Base-by-base conservation (phyloP, 2,113 vertebrate genomes). In the Stigmatopora nigra region DNA sequence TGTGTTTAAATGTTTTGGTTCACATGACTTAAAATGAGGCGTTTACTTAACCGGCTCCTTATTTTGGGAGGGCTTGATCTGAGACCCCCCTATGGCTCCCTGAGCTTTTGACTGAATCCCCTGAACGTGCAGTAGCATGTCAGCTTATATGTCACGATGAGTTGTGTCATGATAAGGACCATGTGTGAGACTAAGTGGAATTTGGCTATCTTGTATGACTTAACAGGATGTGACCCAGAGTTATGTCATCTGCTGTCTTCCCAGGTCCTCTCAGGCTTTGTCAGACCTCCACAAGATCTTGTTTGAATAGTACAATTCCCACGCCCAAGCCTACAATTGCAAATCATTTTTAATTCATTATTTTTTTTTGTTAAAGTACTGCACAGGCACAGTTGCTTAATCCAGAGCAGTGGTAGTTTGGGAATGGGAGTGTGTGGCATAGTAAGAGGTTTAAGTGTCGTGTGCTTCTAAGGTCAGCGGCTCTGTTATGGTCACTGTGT, bases 401-500 rank as follows among this genome's bases (percentile, higher is more conserved):
- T 83, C 71, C 71, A 68, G 35, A 36, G 67, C 55, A 20, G 45
- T 69, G 63, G 75, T 71, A 71, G 78, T 82, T 78, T 75, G 80
- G 81, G 80, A 82, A 73, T 70, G 68, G 71, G 71, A 81, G 78
- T 68, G 80, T 72, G 75, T 75, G 62, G 75, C 75, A 82, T 75
- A 84, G 78, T 91, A 89, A 90, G 89, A 91, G 89, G 88, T 89
- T 90, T 89, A 90, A 88, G 78, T 84, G 74, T 84, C 77, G 87
- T 82, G 77, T 81, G 67, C 81, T 83, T 81, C 78, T 73, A 76
- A 76, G 86, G 86, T 90, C 87, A 89, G 89, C 86, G 74, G 88
- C 87, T 89, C 84, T 82, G 84, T 82, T 76, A 73, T 83, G 85
- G 86, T 85, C 87, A 88, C 79, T 84, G 88, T 89, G 89, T 89